Evolutionary conservation across 2,113 vertebrate species (phyloP), one percentile per base, ranked within the genome.

Genomic region (Gallinago jamesoni): DNA sequence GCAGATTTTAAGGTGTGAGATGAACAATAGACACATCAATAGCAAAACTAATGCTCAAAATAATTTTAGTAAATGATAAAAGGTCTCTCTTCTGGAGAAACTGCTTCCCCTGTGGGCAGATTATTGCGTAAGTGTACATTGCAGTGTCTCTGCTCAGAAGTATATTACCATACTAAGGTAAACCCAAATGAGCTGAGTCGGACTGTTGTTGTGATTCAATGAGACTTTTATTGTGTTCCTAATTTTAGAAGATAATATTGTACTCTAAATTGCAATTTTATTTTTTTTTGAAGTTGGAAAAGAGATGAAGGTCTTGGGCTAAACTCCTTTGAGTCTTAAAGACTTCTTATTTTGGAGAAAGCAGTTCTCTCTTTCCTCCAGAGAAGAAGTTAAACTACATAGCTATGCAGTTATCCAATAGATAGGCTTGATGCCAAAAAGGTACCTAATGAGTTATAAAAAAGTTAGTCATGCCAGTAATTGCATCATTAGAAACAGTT

Each of bases 381-480:
- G 62, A 90, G 87, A 82, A 88, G 74, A 78, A 90, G 59, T 84
- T 84, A 82, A 94, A 33, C 87, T 73, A 47, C 91, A 62, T 94
- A 96, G 74, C 73, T 93, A 20, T 92, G 86, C 35, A 83, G 87
- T 93, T 95, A 94, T 90, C 68, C 84, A 94, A 45, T 21, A 92
- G 85, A 96, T 95, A 95, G 91, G 90, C 92, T 92, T 62, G 37
- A 50, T 7, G 94, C 92, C 95, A 96, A 66, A 93, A 43, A 69
- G 77, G 77, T 87, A 83, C 93, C 91, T 95, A 96, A 96, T 97
- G 74, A 93, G 83, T 93, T 96, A 91, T 77, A 84, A 93, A 88
- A 95, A 94, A 88, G 82, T 78, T 74, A 88, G 67, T 95, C 59
- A 81, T 89, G 92, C 85, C 77, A 92, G 70, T 96, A 96, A 95